Percentiles rank a stretch among this genome's conserved stretches.
phyloP scores from a whole-genome alignment of 2,888 invertebrate species.

The Polymixis flavicincta region DNA sequence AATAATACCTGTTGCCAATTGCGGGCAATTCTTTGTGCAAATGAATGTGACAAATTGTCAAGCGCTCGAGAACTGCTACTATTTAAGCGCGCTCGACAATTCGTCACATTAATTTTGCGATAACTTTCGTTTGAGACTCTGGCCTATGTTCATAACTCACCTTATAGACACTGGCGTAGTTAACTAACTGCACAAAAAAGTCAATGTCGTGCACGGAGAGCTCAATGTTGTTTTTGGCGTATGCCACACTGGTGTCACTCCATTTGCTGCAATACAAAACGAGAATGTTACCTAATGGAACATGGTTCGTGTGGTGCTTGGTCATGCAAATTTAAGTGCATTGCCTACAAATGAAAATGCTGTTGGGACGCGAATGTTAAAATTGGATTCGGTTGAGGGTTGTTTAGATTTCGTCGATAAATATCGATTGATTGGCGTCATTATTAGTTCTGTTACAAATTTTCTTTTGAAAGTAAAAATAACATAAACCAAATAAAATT shows the following conservation, averaged over 20 bases:
- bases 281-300: slow-evolving; percentile 56
- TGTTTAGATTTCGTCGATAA: slow-evolving; percentile 3
- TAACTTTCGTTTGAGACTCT: neutral
- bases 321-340: slow-evolving; percentile 59
- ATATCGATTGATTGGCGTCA: neutral
- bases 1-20: no score
- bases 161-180: slow-evolving; percentile 82
- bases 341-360: slow-evolving; percentile 56
- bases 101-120: neutral
- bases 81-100: neutral
- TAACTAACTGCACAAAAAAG: slow-evolving; percentile 80
- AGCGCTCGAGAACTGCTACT: no score
- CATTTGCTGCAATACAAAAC: slow-evolving; percentile 76
- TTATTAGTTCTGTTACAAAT: neutral
- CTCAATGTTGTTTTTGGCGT: slow-evolving; percentile 80
- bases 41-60: no score
- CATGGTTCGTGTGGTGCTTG: slow-evolving; percentile 41
- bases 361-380: slow-evolving; percentile 35
- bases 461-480: no score
- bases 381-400: slow-evolving; percentile 32
- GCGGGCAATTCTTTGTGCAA: no score
- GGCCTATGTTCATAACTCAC: slow-evolving; percentile 66
- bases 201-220: slow-evolving; percentile 84
- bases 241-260: slow-evolving; percentile 69
- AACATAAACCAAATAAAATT: no score